Evolutionary conservation across 2,888 invertebrate species (phyloP).

Genomic region (Epirrhoe alternata): DNA sequence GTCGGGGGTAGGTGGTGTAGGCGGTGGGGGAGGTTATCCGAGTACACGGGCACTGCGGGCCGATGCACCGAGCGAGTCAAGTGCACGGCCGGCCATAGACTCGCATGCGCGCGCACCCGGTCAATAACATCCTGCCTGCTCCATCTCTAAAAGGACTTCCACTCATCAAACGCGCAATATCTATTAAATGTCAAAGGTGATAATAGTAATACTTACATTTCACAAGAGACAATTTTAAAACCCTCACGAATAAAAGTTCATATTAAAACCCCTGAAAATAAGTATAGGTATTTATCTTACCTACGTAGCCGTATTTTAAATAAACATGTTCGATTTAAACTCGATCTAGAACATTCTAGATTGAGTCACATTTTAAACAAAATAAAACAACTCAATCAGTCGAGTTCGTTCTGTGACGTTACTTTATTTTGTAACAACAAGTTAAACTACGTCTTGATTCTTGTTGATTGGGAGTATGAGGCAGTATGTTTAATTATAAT

Average conservation of each 20-base stretch:
- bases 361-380: too few species aligned
- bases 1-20: constrained; percentile 43
- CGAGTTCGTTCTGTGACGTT: too few species aligned
- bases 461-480: neutral
- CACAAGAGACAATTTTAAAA: too few species aligned
- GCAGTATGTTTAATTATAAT: neutral
- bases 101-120: constrained; percentile 69
- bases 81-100: constrained; percentile 76
- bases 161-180: constrained; percentile 24
- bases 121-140: constrained; percentile 65
- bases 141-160: constrained; percentile 28
- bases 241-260: too few species aligned
- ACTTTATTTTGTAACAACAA: neutral
- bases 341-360: too few species aligned
- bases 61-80: constrained; percentile 80
- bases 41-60: constrained; percentile 59
- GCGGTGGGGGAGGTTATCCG: constrained; percentile 49
- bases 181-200: neutral
- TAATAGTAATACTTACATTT: too few species aligned
- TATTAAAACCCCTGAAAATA: too few species aligned
- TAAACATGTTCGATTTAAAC: too few species aligned
- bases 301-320: too few species aligned
- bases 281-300: too few species aligned
- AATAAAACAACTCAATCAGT: too few species aligned
- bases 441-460: neutral